Percentiles rank a stretch among this genome's conserved stretches.
phyloP scores from a whole-genome alignment of 2,888 invertebrate species.

The Scaptodrosophila latifasciaeformis region DNA sequence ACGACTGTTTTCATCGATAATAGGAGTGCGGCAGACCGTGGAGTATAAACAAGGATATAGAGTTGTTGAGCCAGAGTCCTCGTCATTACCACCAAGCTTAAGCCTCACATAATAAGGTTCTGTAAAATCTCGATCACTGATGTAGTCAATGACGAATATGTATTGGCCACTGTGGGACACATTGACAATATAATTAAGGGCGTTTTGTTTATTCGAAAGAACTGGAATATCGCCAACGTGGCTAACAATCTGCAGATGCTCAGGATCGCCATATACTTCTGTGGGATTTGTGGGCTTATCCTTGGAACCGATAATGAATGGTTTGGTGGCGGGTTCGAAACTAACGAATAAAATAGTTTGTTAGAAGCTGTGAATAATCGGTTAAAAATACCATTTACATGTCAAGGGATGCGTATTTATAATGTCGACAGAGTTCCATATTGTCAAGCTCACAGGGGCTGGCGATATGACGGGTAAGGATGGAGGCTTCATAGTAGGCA shows the following conservation, averaged over 20 bases:
- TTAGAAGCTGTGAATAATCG: no score
- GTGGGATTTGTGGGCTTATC: slow-evolving; percentile 60
- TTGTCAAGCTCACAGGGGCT: slow-evolving; percentile 86
- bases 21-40: slow-evolving; percentile 87
- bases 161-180: slow-evolving; percentile 87
- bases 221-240: slow-evolving; percentile 81
- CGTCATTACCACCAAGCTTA: slow-evolving; percentile 76
- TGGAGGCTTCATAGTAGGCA: slow-evolving; percentile 96
- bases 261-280: slow-evolving; percentile 69
- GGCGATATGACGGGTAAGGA: slow-evolving; percentile 88
- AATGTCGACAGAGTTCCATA: slow-evolving; percentile 85
- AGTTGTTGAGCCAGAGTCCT: slow-evolving; percentile 75
- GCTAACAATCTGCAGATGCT: slow-evolving; percentile 78
- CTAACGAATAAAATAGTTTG: no score
- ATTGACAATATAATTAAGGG: slow-evolving; percentile 84
- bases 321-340: slow-evolving; percentile 66
- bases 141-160: slow-evolving; percentile 89
- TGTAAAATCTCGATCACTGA: slow-evolving; percentile 79
- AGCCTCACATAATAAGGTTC: slow-evolving; percentile 75
- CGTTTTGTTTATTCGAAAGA: slow-evolving; percentile 81
- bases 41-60: slow-evolving; percentile 91
- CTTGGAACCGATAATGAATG: slow-evolving; percentile 61
- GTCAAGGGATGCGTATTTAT: slow-evolving; percentile 87
- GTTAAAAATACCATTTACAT: no score
- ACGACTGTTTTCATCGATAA: slow-evolving; percentile 84